Conservation (phyloP, 1,140 invertebrate genomes). For the Diuraphis noxia region DNA sequence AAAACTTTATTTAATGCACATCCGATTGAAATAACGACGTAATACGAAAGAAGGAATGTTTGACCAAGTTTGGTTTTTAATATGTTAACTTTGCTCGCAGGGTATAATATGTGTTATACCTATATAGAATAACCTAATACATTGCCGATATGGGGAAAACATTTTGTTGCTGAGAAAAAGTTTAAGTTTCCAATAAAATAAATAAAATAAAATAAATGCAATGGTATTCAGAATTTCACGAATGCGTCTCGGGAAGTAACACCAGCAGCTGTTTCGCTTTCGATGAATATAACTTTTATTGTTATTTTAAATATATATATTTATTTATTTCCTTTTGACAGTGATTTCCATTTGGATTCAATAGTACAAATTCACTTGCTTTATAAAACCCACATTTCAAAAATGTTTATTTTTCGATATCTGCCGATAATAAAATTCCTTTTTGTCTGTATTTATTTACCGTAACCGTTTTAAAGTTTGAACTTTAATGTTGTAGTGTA, state of each 20-base stretch:
- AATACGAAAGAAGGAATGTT: background rate
- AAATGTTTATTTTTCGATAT: background rate
- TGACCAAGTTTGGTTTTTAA: slow-evolving; percentile 33
- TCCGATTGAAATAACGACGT: slow-evolving; percentile 5
- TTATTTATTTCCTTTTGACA: background rate
- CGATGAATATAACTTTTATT: slow-evolving; percentile 38
- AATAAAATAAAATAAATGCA: slow-evolving; percentile 3
- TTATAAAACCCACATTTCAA: background rate
- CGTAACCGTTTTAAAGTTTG: background rate
- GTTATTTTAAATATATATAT: slow-evolving; percentile 23
- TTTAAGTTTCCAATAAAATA: slow-evolving; percentile 38
- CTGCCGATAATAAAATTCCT: background rate
- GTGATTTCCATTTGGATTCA: background rate
- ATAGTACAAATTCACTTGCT: background rate
- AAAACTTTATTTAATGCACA: background rate
- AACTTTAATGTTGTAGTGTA: background rate
- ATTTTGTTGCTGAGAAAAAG: slow-evolving; percentile 11
- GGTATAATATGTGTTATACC: background rate
- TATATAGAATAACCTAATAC: background rate
- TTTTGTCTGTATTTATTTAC: background rate
- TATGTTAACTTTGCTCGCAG: slow-evolving; percentile 29
- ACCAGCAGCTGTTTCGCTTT: slow-evolving; percentile 27
- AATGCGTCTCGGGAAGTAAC: background rate
- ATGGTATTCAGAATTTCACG: slow-evolving; percentile 32
- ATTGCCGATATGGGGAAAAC: background rate